Percentiles rank a stretch among this genome's conserved stretches.
Evolutionary conservation across 2,113 vertebrate genomes (phyloP).

Genomic region (Leiothrix lutea): DNA sequence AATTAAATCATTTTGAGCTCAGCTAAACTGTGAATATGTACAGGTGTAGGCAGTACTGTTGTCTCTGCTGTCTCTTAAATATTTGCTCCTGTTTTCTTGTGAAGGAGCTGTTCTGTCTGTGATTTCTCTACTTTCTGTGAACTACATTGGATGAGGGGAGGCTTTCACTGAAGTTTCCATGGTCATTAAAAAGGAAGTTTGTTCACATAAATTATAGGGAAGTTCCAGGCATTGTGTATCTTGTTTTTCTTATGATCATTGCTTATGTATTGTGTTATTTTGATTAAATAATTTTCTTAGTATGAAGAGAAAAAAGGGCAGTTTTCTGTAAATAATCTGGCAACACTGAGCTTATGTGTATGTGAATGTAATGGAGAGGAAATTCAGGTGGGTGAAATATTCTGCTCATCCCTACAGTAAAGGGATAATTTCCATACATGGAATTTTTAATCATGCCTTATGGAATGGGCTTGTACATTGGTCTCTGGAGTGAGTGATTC

Average conservation of each 20-base stretch:
- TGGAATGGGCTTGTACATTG: neutral
- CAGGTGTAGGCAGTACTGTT: neutral
- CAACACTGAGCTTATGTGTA: neutral
- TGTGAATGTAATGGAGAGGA: neutral
- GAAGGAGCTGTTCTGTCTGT: neutral
- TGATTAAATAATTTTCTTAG: neutral
- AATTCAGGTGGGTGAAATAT: neutral
- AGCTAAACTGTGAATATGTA: neutral
- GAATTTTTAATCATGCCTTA: neutral
- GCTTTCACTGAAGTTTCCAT: neutral
- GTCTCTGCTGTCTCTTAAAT: neutral
- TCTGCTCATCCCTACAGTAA: neutral
- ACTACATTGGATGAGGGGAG: neutral
- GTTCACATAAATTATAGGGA: neutral
- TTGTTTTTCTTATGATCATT: neutral
- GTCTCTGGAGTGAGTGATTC: neutral
- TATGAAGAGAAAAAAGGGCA: neutral
- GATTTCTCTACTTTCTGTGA: neutral
- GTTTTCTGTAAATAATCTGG: neutral
- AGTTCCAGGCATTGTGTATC: neutral
- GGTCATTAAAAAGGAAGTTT: neutral
- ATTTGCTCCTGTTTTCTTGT: neutral
- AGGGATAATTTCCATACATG: neutral
- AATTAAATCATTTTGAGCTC: neutral
- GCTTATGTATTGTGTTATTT: neutral